A percentile compares a stretch with the other conserved stretches of the same genome.
Conservation (phyloP, 2,797 vertebrate genomes). For the Periophthalmus magnuspinnatus region DNA sequence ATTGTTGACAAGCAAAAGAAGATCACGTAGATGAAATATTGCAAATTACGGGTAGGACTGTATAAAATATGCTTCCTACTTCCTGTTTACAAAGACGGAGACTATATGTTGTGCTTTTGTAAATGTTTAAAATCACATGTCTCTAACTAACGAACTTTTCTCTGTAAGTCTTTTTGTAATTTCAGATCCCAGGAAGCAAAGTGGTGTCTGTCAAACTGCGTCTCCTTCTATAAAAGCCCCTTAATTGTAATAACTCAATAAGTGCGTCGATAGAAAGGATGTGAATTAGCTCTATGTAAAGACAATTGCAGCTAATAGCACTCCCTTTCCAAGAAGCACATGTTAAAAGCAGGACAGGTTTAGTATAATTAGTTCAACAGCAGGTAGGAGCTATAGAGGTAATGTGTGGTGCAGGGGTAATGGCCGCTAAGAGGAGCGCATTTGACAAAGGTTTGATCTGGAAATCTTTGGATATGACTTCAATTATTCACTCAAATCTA, state of each 20-base stretch:
- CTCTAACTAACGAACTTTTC: not conserved
- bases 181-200: not conserved
- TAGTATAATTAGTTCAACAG: conserved; percentile 25
- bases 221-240: not conserved
- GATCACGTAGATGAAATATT: too few relatives aligned
- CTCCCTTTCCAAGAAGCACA: not conserved
- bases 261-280: not conserved
- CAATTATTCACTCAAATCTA: too few relatives aligned
- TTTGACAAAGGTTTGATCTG: too few relatives aligned
- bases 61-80: too few relatives aligned
- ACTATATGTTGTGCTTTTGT: too few relatives aligned
- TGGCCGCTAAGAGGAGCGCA: not conserved
- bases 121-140: too few relatives aligned
- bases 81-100: too few relatives aligned
- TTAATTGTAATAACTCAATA: not conserved
- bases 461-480: too few relatives aligned
- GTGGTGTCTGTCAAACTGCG: not conserved
- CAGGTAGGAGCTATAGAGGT: conserved; percentile 13
- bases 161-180: not conserved
- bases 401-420: conserved; percentile 20
- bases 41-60: too few relatives aligned
- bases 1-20: too few relatives aligned
- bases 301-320: not conserved
- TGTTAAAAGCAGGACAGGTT: conserved; percentile 20
- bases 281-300: not conserved